Percentiles rank a stretch among this genome's conserved stretches.
Evolutionary conservation across 2,888 invertebrate genomes (phyloP).

Genomic region (Platycheirus albimanus): DNA sequence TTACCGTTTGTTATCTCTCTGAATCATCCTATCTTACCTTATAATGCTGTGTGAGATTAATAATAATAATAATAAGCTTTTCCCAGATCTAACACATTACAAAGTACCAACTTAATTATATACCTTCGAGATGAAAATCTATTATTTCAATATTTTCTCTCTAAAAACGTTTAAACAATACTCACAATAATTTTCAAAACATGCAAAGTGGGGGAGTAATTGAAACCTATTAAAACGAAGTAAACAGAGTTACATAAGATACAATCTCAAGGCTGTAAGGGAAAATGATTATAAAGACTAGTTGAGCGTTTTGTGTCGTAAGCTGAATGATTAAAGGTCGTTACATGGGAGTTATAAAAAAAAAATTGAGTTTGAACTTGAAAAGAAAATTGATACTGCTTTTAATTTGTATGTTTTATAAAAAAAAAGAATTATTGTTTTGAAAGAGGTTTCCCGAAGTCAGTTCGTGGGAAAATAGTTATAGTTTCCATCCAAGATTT

Average conservation of each 20-base stretch:
- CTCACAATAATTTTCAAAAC: neutral
- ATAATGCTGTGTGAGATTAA: neutral
- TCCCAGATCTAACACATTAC: neutral
- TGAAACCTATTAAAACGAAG: constrained; percentile 19
- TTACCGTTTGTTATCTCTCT: constrained; percentile 2
- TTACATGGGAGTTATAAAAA: constrained; percentile 2
- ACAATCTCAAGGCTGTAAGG: neutral
- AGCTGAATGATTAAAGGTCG: neutral
- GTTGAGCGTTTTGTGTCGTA: neutral
- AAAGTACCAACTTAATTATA: constrained; percentile 25
- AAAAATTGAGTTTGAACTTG: too few relatives aligned
- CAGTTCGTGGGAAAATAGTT: too few relatives aligned
- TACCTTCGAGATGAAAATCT: constrained; percentile 12
- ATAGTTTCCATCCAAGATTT: too few relatives aligned
- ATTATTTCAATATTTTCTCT: constrained; percentile 19
- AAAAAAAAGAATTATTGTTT: too few relatives aligned
- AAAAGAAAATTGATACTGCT: neutral
- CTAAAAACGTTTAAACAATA: neutral
- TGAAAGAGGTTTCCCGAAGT: too few relatives aligned
- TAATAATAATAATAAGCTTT: neutral
- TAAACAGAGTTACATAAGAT: neutral
- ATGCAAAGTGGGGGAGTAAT: constrained; percentile 21
- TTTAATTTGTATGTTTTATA: too few relatives aligned
- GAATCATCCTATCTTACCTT: constrained; percentile 6
- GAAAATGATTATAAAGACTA: constrained; percentile 1